phyloP scores from a whole-genome alignment of 2,888 invertebrate species.

The Ischnura elegans region DNA sequence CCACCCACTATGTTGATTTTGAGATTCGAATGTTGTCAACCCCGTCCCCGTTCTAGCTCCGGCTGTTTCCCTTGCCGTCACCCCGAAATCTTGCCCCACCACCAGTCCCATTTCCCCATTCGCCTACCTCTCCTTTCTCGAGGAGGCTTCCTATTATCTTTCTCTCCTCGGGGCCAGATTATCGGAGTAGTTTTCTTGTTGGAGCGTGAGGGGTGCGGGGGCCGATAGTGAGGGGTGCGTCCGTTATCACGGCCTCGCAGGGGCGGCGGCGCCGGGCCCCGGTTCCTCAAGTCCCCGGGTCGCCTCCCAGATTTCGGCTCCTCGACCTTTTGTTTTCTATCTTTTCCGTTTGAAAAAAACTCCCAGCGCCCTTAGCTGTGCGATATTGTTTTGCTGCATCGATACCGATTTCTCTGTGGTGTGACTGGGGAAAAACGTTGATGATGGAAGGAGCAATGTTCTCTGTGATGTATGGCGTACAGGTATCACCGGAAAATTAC shows the following conservation, averaged over 20 bases:
- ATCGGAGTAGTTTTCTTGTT: background rate
- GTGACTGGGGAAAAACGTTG: background rate
- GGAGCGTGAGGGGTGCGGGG: background rate
- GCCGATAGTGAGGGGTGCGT: background rate
- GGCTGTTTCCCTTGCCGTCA: no score
- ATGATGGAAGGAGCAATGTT: no score
- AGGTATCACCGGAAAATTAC: no score
- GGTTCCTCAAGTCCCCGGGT: background rate
- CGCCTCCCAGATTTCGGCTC: background rate
- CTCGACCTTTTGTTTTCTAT: background rate
- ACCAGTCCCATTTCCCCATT: no score
- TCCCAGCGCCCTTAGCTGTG: background rate
- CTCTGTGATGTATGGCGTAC: no score
- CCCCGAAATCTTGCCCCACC: no score
- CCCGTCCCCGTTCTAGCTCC: no score
- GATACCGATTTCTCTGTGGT: background rate
- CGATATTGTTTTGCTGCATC: background rate
- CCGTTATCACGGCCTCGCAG: background rate
- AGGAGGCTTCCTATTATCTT: no score
- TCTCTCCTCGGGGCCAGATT: background rate
- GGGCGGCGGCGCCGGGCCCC: background rate
- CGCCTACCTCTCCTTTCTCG: no score
- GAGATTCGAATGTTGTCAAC: no score
- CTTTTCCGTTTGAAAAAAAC: background rate
- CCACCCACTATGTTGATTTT: no score